These are phyloP conservation scores for Drosophila teissieri DNA, from an alignment of 1,140 invertebrate species.

Conservation along the genomic window DNA sequence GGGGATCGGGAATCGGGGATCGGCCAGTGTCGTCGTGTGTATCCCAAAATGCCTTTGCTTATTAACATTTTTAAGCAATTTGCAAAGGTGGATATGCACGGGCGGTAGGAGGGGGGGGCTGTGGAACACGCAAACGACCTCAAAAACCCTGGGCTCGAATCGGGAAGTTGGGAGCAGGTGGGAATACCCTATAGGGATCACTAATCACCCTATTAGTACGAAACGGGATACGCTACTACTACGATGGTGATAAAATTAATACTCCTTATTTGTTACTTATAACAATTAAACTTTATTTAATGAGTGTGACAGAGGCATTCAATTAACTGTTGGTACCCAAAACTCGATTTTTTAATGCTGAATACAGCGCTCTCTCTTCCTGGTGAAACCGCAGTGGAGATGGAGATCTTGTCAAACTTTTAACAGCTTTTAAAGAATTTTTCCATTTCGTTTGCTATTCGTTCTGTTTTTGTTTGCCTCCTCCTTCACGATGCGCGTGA, in stretches of 20 bases:
- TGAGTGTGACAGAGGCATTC: no score
- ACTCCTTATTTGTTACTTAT: no score
- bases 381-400: conserved; percentile 12
- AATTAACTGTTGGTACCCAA: not conserved
- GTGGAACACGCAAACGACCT: conserved; percentile 20
- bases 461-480: conserved; percentile 50
- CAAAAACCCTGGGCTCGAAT: conserved; percentile 5
- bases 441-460: conserved; percentile 26
- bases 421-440: conserved; percentile 26
- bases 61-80: conserved; percentile 67
- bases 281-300: no score
- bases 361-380: not conserved
- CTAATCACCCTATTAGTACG: not conserved
- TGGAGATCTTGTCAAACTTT: conserved; percentile 25
- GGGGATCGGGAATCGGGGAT: no score
- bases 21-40: conserved; percentile 36
- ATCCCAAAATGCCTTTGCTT: conserved; percentile 58
- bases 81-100: conserved; percentile 1
- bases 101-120: not conserved
- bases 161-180: conserved; percentile 23
- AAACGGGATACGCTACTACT: no score
- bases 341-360: not conserved
- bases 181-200: not conserved
- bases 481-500: conserved; percentile 67
- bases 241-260: no score